Evolutionary conservation across 2,888 invertebrate species (phyloP).

Genomic region (Drepana falcataria): DNA sequence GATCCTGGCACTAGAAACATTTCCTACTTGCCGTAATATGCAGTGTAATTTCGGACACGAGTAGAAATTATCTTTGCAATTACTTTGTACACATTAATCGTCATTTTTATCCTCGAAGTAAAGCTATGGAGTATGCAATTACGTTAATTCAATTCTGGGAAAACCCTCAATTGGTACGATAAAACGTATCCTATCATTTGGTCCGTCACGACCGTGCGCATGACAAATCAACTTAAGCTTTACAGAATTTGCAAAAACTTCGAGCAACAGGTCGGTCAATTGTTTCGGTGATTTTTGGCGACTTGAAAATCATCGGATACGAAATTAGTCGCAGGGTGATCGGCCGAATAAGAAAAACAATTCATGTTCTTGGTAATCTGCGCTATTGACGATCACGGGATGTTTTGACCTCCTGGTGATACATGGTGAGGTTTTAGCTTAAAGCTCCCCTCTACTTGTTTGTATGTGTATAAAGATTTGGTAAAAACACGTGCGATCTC

Average conservation of each 20-base stretch:
- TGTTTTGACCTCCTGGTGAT: too few relatives aligned
- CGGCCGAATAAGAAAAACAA: not conserved
- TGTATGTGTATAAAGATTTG: too few relatives aligned
- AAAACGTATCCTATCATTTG: constrained; percentile 5
- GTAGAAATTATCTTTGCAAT: too few relatives aligned
- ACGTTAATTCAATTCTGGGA: not conserved
- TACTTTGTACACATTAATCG: too few relatives aligned
- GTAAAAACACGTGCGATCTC: too few relatives aligned
- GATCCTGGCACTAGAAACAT: too few relatives aligned
- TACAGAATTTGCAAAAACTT: not conserved
- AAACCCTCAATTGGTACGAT: not conserved
- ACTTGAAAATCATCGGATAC: not conserved
- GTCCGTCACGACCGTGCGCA: constrained; percentile 17
- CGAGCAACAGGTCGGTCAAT: not conserved
- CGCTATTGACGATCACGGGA: too few relatives aligned
- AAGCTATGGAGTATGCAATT: not conserved
- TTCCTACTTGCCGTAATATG: too few relatives aligned
- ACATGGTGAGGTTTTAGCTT: too few relatives aligned
- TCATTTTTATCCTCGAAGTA: too few relatives aligned
- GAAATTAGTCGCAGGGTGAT: not conserved
- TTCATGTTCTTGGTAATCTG: not conserved
- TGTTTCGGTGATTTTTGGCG: not conserved
- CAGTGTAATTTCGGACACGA: too few relatives aligned
- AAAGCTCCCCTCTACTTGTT: too few relatives aligned
- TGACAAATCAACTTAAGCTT: constrained; percentile 14